These are phyloP conservation scores for Chalcosyrphus nemorum DNA, from an alignment of 2,888 invertebrate species.

Conservation along the genomic window DNA sequence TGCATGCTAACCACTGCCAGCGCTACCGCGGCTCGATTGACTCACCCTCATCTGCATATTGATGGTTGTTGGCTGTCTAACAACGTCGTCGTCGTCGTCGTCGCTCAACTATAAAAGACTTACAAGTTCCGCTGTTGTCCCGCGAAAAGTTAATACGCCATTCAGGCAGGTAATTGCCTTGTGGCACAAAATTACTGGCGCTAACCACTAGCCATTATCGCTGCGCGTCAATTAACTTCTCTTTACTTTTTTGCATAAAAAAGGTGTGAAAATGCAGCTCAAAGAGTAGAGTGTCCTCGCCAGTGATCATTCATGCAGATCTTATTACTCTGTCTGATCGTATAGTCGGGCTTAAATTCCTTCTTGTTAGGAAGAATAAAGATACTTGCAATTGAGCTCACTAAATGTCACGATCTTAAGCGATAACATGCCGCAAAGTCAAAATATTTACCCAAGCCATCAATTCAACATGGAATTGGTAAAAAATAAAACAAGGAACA, in stretches of 20 bases:
- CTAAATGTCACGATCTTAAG: slow-evolving; percentile 64
- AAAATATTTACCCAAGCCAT: slow-evolving; percentile 71
- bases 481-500: slow-evolving; percentile 17
- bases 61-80: slow-evolving; percentile 68
- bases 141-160: slow-evolving; percentile 26
- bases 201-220: slow-evolving; percentile 62
- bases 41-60: slow-evolving; percentile 72
- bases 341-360: slow-evolving; percentile 22
- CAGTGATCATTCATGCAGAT: slow-evolving; percentile 61
- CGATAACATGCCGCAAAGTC: slow-evolving; percentile 69
- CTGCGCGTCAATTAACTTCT: slow-evolving; percentile 57
- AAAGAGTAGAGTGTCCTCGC: slow-evolving; percentile 54
- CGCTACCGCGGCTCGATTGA: slow-evolving; percentile 41
- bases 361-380: neutral
- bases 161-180: slow-evolving; percentile 35
- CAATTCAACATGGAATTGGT: slow-evolving; percentile 22
- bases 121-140: slow-evolving; percentile 37
- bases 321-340: slow-evolving; percentile 23
- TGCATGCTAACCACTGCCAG: slow-evolving; percentile 13
- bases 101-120: slow-evolving; percentile 48
- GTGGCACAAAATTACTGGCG: slow-evolving; percentile 61
- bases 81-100: slow-evolving; percentile 50
- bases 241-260: slow-evolving; percentile 29
- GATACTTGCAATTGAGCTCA: slow-evolving; percentile 42
- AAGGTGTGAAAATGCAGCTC: slow-evolving; percentile 69